Evolutionary conservation across 2,888 invertebrate species (phyloP).

Genomic region (Drosophila mimetica): DNA sequence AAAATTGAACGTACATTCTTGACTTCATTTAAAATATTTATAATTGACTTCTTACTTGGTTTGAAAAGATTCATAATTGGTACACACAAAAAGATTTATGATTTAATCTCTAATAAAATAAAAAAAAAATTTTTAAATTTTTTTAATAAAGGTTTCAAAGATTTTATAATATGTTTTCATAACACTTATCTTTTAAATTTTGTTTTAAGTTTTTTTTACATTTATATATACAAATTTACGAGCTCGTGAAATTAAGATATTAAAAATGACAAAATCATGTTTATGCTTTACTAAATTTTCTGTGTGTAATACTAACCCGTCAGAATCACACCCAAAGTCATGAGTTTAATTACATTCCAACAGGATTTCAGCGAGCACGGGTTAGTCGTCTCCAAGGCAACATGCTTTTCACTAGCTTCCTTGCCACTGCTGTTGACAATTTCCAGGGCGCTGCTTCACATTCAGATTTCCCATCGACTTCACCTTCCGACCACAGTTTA

Average conservation of each 20-base stretch:
- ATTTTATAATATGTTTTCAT: no score
- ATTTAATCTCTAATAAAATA: not conserved
- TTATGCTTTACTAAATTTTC: not conserved
- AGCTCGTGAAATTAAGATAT: no score
- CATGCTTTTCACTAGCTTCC: constrained; percentile 30
- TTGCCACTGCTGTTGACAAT: constrained; percentile 62
- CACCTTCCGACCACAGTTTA: constrained; percentile 57
- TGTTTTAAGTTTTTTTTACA: no score
- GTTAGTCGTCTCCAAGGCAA: constrained; percentile 41
- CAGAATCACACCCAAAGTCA: constrained; percentile 52
- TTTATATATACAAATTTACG: no score
- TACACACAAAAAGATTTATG: not conserved
- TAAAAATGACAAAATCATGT: no score
- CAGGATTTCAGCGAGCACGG: constrained; percentile 44
- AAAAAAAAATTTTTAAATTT: not conserved
- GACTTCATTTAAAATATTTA: constrained; percentile 25
- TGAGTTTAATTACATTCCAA: constrained; percentile 69
- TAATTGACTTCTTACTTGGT: constrained; percentile 16
- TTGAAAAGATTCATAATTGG: not conserved
- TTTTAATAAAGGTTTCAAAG: no score
- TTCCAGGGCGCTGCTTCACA: constrained; percentile 37
- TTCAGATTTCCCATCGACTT: constrained; percentile 24
- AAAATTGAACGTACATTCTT: constrained; percentile 5
- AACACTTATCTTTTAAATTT: no score
- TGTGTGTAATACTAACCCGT: not conserved